Percentiles rank a stretch among this genome's conserved stretches.
These are phyloP conservation scores for Ichneumoninae sp. DNA, from an alignment of 2,888 invertebrate species.

Conservation along the genomic window DNA sequence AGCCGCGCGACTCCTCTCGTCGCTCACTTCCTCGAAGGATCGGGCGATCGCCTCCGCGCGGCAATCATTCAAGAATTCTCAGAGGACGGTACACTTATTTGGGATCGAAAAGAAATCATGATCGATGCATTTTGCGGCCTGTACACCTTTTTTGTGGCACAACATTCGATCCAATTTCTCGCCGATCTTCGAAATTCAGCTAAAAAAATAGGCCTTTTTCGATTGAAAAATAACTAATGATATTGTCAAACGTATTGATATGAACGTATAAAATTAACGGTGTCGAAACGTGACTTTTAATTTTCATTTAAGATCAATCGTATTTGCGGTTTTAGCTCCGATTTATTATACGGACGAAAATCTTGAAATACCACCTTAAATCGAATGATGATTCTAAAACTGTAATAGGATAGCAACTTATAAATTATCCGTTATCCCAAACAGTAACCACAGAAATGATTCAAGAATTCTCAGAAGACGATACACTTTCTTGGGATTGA, in stretches of 20 bases:
- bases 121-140: not conserved
- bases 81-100: not conserved
- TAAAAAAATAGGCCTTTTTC: not conserved
- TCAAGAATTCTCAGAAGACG: no score
- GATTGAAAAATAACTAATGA: not conserved
- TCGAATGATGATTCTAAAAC: not conserved
- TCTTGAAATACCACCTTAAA: not conserved
- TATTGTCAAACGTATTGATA: not conserved
- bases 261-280: not conserved
- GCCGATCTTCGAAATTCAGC: not conserved
- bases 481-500: no score
- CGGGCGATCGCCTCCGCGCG: not conserved
- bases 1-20: slow-evolving; percentile 4
- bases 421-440: not conserved
- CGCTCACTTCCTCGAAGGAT: slow-evolving; percentile 41
- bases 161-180: not conserved
- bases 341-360: not conserved
- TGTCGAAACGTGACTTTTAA: not conserved
- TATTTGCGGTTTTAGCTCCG: not conserved
- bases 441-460: no score
- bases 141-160: not conserved
- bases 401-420: not conserved
- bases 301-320: not conserved
- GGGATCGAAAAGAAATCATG: not conserved
- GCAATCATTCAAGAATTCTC: not conserved